These are phyloP conservation scores for Chunga burmeisteri DNA, from an alignment of 2,113 vertebrate genomes.

Conservation along the genomic window DNA sequence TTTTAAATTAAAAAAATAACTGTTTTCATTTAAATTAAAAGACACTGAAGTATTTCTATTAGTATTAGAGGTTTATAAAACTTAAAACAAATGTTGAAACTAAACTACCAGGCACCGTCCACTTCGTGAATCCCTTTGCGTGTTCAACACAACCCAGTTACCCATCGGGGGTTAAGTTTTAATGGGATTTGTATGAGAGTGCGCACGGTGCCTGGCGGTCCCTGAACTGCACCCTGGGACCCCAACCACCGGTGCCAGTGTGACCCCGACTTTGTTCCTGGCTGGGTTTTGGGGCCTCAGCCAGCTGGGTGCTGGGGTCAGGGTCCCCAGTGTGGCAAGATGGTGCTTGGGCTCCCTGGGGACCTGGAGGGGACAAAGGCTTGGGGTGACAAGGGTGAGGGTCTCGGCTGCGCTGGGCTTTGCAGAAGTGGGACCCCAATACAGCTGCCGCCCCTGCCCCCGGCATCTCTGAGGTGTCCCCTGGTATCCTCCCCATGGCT, in stretches of 20 bases:
- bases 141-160: fast-evolving
- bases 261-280: not conserved
- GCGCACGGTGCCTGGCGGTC: not conserved
- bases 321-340: not conserved
- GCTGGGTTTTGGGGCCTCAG: not conserved
- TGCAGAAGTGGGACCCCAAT: not conserved
- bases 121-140: fast-evolving
- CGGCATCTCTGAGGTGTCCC: not conserved
- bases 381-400: not conserved
- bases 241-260: fast-evolving
- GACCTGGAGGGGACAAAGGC: not conserved
- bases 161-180: not conserved
- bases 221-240: not conserved
- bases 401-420: not conserved
- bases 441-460: not conserved
- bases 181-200: not conserved
- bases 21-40: conserved; percentile 36
- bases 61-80: conserved; percentile 26
- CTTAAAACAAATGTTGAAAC: not conserved
- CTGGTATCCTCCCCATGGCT: not conserved
- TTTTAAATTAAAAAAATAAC: conserved; percentile 34
- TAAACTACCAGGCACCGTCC: not conserved
- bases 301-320: not conserved
- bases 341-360: not conserved
- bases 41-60: conserved; percentile 2